These are phyloP conservation scores for Phoeniculus purpureus DNA, from an alignment of 2,797 vertebrate species.

Conservation along the genomic window DNA sequence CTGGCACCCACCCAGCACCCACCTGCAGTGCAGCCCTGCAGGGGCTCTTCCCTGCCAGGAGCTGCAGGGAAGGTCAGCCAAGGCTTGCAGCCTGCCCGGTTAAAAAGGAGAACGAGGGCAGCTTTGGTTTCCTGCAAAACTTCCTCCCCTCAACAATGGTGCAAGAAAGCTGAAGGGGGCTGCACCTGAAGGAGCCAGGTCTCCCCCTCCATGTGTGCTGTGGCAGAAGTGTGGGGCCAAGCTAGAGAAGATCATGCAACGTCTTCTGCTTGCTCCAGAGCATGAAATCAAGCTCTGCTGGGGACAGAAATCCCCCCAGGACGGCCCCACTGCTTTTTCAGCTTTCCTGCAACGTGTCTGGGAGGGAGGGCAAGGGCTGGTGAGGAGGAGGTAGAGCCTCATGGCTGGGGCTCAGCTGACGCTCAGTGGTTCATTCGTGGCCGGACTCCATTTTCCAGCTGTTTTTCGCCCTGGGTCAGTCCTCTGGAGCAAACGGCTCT, in stretches of 20 bases:
- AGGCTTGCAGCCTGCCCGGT: neutral
- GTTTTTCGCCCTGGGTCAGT: neutral
- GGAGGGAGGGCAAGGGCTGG: neutral
- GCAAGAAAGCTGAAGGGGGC: neutral
- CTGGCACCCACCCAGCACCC: neutral
- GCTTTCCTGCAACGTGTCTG: constrained; percentile 59
- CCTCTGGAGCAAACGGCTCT: neutral
- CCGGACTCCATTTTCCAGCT: constrained; percentile 24
- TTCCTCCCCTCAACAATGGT: neutral
- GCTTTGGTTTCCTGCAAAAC: neutral
- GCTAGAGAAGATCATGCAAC: neutral
- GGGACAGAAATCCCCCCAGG: neutral
- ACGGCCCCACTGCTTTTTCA: neutral
- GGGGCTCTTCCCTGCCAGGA: neutral
- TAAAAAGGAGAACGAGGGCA: neutral
- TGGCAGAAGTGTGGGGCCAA: neutral
- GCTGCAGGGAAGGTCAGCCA: rapidly evolving
- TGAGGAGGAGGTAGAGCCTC: neutral
- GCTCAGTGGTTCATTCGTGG: constrained; percentile 15
- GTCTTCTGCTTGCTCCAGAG: rapidly evolving
- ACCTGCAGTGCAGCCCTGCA: neutral
- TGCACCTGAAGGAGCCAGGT: rapidly evolving
- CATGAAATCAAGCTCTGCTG: neutral
- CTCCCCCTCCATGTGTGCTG: neutral
- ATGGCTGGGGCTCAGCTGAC: constrained; percentile 29